Evolutionary conservation across 2,888 invertebrate genomes (phyloP), one percentile per base, ranked within the genome.

Genomic region (Erynnis tages): DNA sequence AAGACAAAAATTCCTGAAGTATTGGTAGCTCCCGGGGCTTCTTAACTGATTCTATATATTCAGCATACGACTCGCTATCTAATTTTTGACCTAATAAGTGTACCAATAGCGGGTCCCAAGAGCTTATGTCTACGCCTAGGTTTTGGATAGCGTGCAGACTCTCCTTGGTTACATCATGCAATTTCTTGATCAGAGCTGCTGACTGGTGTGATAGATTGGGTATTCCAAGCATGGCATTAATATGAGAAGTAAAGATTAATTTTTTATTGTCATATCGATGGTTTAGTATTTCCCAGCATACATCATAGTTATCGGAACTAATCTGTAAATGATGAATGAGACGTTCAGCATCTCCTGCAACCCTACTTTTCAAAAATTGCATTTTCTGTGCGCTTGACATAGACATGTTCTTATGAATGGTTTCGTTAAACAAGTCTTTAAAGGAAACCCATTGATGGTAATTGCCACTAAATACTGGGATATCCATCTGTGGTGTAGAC

Each of bases 51-150:
- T 17, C 25, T 0, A 52, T 38, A 25, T 56, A 54, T 19, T 56
- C 40, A 6, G 8, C 32, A 25, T 52, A 21, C 8, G 43, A 47
- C 13, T 52, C 50, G 8, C 19, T 10, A 29, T 56, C 54, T 11
- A 56, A 17, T 45, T 56, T 56, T 44, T 56, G 54, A 1, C 44
- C 23, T 7, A 54, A 10, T 2, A 56, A 37, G 44, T 52, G 35
- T 0, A 56, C 52, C 6, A 56, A 17, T 3, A 54, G 17, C 2
- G 52, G 52, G 10, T 54, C 56, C 56, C 54, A 56, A 1, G 50
- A 41, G 6, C 8, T 16, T 4, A 47, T 41, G 32, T 56, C 52
- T 1, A 54, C 54, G 6, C 49, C 55, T 27, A 55, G 13, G 30
- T 54, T 54, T 11, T 47, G 46, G 8, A 54, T 45, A 8, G 56